Conservation (phyloP, 2,113 vertebrate species). For the Melanerpes formicivorus region DNA sequence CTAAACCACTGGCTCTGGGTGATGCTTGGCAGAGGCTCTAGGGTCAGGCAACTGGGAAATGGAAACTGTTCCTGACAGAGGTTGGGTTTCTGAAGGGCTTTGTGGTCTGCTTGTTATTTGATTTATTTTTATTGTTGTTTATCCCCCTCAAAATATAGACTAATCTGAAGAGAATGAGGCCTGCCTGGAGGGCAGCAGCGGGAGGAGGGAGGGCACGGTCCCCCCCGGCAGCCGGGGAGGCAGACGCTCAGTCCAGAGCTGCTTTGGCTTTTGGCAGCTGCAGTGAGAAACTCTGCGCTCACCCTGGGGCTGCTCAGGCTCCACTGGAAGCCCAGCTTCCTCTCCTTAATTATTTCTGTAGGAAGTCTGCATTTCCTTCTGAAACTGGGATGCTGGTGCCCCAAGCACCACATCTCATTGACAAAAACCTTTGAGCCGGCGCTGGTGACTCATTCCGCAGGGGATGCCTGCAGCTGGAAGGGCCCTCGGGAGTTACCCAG, state of each 20-base stretch:
- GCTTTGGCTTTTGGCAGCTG: not conserved
- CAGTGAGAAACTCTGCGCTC: not conserved
- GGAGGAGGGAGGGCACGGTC: not conserved
- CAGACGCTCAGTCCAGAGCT: not conserved
- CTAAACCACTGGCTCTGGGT: not conserved
- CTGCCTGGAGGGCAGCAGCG: not conserved
- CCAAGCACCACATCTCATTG: not conserved
- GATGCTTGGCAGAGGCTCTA: not conserved
- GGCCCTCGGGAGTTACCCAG: not conserved
- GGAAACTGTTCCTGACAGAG: constrained; percentile 32
- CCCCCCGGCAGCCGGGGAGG: not conserved
- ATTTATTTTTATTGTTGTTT: too few species aligned
- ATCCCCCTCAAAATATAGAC: not conserved
- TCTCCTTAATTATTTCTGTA: not conserved
- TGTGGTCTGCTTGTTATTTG: not conserved
- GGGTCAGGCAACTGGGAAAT: constrained; percentile 50
- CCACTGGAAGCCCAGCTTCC: not conserved
- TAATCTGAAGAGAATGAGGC: not conserved
- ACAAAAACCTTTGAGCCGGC: not conserved
- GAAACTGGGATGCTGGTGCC: not conserved
- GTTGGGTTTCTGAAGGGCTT: not conserved
- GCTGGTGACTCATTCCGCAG: not conserved
- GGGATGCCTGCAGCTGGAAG: not conserved
- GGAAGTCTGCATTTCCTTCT: not conserved
- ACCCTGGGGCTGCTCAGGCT: not conserved